Percentiles rank a stretch among this genome's conserved stretches.
Evolutionary conservation across 1,140 invertebrate genomes (phyloP).

Genomic region (Phthorimaea operculella): DNA sequence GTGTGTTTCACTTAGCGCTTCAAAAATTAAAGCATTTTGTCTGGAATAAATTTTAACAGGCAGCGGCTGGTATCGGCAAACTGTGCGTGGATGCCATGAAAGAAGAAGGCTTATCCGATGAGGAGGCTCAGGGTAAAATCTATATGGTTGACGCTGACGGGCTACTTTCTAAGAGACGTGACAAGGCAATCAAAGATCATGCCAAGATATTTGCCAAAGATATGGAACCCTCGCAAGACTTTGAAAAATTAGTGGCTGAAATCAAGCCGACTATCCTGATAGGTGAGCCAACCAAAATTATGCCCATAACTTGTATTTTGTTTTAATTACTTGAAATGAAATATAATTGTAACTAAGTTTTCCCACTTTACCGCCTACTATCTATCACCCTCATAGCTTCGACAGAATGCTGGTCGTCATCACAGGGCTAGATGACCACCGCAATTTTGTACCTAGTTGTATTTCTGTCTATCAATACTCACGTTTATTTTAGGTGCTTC

Average conservation of each 20-base stretch:
- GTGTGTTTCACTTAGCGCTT: too few species aligned
- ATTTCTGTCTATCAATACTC: neutral
- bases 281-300: conserved; percentile 63
- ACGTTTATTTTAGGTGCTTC: conserved; percentile 75
- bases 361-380: too few species aligned
- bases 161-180: conserved; percentile 76
- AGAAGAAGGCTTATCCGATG: conserved; percentile 76
- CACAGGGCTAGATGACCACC: too few species aligned
- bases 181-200: conserved; percentile 77
- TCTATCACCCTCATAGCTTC: too few species aligned
- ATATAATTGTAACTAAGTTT: too few species aligned
- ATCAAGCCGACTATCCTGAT: conserved; percentile 86
- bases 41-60: conserved; percentile 62
- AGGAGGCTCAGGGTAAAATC: conserved; percentile 82
- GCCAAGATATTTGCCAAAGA: conserved; percentile 87
- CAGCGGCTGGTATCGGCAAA: conserved; percentile 86
- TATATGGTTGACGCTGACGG: conserved; percentile 89
- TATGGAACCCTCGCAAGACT: conserved; percentile 75
- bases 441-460: too few species aligned
- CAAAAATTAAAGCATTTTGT: too few species aligned
- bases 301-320: too few species aligned
- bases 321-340: too few species aligned
- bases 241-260: conserved; percentile 79
- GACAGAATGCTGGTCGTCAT: too few species aligned
- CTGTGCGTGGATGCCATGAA: conserved; percentile 86